Percentiles rank a stretch among this genome's conserved stretches.
These are phyloP conservation scores for Amblyteles armatorius DNA, from an alignment of 2,888 invertebrate genomes.

Conservation along the genomic window DNA sequence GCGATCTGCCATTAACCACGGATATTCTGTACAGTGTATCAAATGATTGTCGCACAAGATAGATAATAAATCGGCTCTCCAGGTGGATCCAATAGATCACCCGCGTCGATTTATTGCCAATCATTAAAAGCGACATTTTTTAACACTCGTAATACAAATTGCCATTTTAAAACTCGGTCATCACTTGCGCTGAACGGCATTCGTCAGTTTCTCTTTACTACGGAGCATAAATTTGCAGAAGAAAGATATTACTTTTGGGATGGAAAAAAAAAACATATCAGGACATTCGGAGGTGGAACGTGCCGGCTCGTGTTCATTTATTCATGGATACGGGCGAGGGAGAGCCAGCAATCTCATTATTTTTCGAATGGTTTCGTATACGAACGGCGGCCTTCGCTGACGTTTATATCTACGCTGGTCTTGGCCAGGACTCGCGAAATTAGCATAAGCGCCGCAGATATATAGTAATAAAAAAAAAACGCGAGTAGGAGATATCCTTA, in stretches of 20 bases:
- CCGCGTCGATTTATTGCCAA: not conserved
- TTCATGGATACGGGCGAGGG: slow-evolving; percentile 27
- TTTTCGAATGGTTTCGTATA: slow-evolving; percentile 40
- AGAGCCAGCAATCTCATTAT: slow-evolving; percentile 43
- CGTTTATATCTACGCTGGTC: not conserved
- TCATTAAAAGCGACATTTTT: not conserved
- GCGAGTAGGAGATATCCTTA: slow-evolving; percentile 17
- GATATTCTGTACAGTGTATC: slow-evolving; percentile 24
- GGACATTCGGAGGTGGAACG: not conserved
- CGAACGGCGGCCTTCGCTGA: slow-evolving; percentile 48
- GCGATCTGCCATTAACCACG: slow-evolving; percentile 4
- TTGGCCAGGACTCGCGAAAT: slow-evolving; percentile 38
- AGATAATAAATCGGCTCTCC: not conserved
- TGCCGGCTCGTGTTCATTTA: slow-evolving; percentile 27
- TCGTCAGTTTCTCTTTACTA: slow-evolving; percentile 9
- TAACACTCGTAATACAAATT: not conserved
- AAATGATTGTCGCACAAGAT: not conserved
- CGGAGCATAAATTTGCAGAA: not conserved
- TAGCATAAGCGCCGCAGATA: slow-evolving; percentile 54
- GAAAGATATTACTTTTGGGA: slow-evolving; percentile 7
- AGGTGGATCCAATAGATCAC: not conserved
- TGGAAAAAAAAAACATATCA: not conserved
- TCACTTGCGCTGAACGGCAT: not conserved
- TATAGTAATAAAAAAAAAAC: slow-evolving; percentile 20
- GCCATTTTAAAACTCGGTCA: not conserved